Conservation (phyloP, 2,797 vertebrate genomes). For the Mus caroli region DNA sequence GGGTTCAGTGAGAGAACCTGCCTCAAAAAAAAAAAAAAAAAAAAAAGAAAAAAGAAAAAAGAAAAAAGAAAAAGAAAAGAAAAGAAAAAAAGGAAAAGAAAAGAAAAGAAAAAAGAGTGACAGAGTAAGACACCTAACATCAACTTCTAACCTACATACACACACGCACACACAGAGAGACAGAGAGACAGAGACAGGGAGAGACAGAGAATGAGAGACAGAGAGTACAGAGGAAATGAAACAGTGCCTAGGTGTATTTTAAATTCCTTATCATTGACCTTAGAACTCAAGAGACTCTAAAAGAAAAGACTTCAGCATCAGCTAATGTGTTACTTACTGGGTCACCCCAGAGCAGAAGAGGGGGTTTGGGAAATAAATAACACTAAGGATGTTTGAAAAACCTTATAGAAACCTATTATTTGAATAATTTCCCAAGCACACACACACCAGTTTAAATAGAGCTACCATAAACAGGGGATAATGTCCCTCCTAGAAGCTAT, state of each 20-base stretch:
- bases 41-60: no score
- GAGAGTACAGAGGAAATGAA: background rate
- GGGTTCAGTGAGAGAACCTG: no score
- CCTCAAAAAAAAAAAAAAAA: no score
- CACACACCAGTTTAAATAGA: background rate
- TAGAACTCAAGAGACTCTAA: background rate
- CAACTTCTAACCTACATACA: background rate
- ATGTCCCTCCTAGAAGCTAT: background rate
- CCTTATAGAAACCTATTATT: background rate
- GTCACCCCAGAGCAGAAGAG: background rate
- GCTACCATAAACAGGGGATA: background rate
- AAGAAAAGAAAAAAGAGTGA: no score
- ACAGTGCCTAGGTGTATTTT: background rate
- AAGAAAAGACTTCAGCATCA: background rate
- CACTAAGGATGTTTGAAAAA: background rate
- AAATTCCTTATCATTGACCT: conserved; percentile 4
- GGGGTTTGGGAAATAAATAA: background rate
- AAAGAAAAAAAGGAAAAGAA: no score
- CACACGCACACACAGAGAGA: no score
- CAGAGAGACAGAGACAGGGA: no score
- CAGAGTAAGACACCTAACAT: no score
- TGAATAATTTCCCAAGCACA: background rate
- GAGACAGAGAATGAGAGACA: no score
- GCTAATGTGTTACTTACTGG: background rate
- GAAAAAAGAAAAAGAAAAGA: no score